phyloP scores from a whole-genome alignment of 2,888 invertebrate genomes.

The Microctonus hyperodae region DNA sequence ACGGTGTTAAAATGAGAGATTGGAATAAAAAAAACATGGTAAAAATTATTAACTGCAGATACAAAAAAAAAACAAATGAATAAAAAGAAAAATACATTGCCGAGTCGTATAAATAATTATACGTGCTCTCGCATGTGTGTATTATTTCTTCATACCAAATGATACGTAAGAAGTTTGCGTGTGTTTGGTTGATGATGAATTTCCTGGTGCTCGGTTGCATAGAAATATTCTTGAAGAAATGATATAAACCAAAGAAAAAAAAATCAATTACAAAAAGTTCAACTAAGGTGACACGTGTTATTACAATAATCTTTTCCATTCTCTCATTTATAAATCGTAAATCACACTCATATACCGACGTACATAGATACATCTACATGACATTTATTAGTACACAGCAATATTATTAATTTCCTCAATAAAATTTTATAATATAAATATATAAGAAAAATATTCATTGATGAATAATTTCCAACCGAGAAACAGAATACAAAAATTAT shows the following conservation, averaged over 20 bases:
- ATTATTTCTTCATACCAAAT: neutral
- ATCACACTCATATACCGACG: neutral
- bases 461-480: neutral
- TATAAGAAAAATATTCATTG: neutral
- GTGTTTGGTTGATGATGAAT: conserved; percentile 25
- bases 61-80: neutral
- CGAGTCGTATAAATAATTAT: neutral
- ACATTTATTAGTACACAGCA: neutral
- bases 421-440: neutral
- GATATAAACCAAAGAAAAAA: conserved; percentile 8
- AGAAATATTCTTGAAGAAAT: neutral
- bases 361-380: neutral
- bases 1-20: neutral
- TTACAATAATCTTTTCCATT: neutral
- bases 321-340: neutral
- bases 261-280: neutral
- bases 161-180: conserved; percentile 14
- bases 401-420: neutral
- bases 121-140: neutral
- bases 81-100: neutral
- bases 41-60: neutral
- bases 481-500: conserved; percentile 6
- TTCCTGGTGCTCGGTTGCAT: conserved; percentile 9
- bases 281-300: neutral
- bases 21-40: neutral